Percentiles rank a stretch among this genome's conserved stretches.
phyloP scores from a whole-genome alignment of 2,113 vertebrate species.

The Trachemys scripta region DNA sequence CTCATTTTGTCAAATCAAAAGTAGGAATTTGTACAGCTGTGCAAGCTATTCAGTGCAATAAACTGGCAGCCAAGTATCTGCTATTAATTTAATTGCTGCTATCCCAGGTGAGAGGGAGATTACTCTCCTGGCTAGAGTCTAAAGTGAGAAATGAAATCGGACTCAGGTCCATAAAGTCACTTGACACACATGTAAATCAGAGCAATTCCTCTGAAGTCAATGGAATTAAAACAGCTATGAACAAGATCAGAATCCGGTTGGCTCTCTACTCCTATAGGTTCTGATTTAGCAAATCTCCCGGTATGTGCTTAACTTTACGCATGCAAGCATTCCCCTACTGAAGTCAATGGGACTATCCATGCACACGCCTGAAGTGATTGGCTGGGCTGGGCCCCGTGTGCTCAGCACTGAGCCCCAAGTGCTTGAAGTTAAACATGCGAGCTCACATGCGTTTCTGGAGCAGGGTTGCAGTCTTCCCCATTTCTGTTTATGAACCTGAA shows the following conservation, averaged over 20 bases:
- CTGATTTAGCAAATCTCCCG: background rate
- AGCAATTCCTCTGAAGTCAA: background rate
- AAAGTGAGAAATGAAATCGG: background rate
- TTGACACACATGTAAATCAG: background rate
- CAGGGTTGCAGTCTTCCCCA: fast-evolving
- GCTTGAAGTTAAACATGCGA: background rate
- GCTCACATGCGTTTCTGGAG: background rate
- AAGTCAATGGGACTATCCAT: background rate
- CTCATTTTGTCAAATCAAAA: background rate
- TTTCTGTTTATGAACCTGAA: background rate
- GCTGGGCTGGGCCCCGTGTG: background rate
- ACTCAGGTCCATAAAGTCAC: background rate
- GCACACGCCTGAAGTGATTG: background rate
- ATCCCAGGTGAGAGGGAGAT: background rate
- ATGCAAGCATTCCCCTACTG: background rate
- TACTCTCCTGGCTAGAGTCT: background rate
- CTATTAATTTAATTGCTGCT: background rate
- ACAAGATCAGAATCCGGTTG: background rate
- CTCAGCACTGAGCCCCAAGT: background rate
- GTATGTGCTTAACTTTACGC: background rate
- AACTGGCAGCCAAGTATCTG: background rate
- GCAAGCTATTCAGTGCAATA: background rate
- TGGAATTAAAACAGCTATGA: background rate
- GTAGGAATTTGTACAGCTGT: background rate
- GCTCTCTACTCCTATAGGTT: background rate